Evolutionary conservation across 2,888 invertebrate genomes (phyloP).

Genomic region (Acleris emargana): DNA sequence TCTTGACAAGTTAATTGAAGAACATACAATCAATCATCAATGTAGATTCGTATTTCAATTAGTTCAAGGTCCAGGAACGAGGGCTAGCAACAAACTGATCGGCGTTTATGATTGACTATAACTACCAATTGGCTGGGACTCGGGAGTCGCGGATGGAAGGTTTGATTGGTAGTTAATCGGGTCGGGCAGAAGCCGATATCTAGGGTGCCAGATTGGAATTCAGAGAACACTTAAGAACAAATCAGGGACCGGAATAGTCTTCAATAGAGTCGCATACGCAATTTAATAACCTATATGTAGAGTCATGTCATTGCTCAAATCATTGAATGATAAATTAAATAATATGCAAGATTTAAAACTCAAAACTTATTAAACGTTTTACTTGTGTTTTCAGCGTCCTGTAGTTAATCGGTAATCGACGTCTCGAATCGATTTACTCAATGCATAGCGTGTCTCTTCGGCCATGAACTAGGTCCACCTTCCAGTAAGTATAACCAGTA

Average conservation of each 20-base stretch:
- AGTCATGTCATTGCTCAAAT: too few relatives aligned
- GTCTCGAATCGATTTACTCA: conserved; percentile 3
- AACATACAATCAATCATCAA: conserved; percentile 7
- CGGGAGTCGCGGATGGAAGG: conserved; percentile 22
- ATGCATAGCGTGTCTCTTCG: conserved; percentile 7
- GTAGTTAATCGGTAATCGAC: background rate
- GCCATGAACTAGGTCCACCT: conserved; percentile 20
- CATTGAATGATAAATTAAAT: too few relatives aligned
- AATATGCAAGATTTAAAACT: too few relatives aligned
- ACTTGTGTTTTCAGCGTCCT: background rate
- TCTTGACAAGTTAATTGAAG: background rate
- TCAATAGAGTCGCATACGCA: too few relatives aligned
- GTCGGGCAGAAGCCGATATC: background rate
- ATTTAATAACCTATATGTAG: too few relatives aligned
- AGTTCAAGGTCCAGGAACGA: conserved; percentile 13
- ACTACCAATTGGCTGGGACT: conserved; percentile 29
- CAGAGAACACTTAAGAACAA: background rate
- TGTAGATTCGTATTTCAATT: conserved; percentile 6
- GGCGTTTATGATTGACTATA: conserved; percentile 28
- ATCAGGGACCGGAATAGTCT: background rate
- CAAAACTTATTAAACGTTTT: too few relatives aligned
- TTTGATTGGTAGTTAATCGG: conserved; percentile 23
- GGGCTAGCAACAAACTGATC: conserved; percentile 20
- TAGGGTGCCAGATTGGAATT: conserved; percentile 12
- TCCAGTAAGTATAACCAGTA: conserved; percentile 28